phyloP scores from a whole-genome alignment of 1,140 invertebrate genomes.

The Zaprionus nigranus region DNA sequence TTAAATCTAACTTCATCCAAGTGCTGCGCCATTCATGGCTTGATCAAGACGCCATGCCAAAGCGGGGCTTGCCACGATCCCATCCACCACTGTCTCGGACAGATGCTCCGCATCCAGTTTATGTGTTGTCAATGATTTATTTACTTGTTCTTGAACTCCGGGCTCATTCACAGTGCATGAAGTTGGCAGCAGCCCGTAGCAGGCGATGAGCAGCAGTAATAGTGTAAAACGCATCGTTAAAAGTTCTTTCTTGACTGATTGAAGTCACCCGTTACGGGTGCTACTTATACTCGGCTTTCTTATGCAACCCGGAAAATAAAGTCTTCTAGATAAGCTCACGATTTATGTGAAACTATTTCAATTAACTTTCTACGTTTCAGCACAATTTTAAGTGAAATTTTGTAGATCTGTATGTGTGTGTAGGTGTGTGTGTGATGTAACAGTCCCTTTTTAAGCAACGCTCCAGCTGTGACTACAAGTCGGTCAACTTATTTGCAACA shows the following conservation, averaged over 20 bases:
- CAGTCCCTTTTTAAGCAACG: slow-evolving; percentile 87
- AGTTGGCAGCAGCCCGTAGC: neutral
- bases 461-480: slow-evolving; percentile 91
- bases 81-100: neutral
- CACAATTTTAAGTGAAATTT: neutral
- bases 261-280: neutral
- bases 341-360: slow-evolving; percentile 34
- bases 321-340: slow-evolving; percentile 17
- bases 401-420: too few relatives aligned
- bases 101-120: neutral
- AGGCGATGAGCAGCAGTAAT: neutral
- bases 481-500: slow-evolving; percentile 81
- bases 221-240: slow-evolving; percentile 17
- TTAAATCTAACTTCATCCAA: neutral
- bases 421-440: neutral
- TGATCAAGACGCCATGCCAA: neutral
- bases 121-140: neutral
- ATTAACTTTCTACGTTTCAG: slow-evolving; percentile 13
- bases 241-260: neutral
- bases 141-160: too few relatives aligned
- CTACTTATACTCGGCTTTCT: slow-evolving; percentile 15
- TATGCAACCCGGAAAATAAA: neutral
- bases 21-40: neutral
- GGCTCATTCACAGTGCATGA: neutral
- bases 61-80: neutral